Evolutionary conservation across 2,113 vertebrate genomes (phyloP).

Genomic region (Pandion haliaetus): DNA sequence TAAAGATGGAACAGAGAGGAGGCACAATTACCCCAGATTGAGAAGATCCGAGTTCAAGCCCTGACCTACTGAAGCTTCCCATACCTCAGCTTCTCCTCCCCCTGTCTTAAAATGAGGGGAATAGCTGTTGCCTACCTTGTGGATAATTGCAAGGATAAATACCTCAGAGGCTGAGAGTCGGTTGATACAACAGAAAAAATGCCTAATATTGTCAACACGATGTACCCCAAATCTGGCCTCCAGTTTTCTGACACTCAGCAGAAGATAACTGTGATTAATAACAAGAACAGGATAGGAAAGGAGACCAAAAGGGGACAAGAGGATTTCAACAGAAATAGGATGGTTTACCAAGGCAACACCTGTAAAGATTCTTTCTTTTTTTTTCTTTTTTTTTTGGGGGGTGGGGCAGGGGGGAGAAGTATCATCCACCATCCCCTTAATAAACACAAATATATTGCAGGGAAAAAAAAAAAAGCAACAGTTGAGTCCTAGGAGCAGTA

Average conservation of each 20-base stretch:
- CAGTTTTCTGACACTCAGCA: not conserved
- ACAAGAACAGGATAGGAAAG: not conserved
- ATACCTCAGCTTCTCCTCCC: not conserved
- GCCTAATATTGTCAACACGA: not conserved
- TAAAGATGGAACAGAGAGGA: conserved; percentile 14
- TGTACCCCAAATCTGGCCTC: not conserved
- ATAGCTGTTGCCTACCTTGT: not conserved
- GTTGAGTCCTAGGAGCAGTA: not conserved
- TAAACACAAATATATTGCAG: not conserved
- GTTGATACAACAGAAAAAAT: not conserved
- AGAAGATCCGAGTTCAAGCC: conserved; percentile 8
- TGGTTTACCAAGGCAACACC: not conserved
- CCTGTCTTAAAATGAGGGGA: not conserved
- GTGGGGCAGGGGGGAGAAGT: not conserved
- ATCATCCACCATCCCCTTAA: not conserved
- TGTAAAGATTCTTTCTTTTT: not conserved
- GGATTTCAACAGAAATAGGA: not conserved
- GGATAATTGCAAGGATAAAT: not conserved
- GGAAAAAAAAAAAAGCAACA: not conserved
- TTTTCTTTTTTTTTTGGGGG: not conserved
- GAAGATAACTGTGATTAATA: not conserved
- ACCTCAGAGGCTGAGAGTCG: not conserved
- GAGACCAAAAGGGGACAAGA: not conserved
- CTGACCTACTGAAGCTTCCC: conserved; percentile 12
- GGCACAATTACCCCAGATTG: conserved; percentile 9